Evolutionary conservation across 2,797 vertebrate genomes (phyloP).

Genomic region (Melanotaenia maccullochi): DNA sequence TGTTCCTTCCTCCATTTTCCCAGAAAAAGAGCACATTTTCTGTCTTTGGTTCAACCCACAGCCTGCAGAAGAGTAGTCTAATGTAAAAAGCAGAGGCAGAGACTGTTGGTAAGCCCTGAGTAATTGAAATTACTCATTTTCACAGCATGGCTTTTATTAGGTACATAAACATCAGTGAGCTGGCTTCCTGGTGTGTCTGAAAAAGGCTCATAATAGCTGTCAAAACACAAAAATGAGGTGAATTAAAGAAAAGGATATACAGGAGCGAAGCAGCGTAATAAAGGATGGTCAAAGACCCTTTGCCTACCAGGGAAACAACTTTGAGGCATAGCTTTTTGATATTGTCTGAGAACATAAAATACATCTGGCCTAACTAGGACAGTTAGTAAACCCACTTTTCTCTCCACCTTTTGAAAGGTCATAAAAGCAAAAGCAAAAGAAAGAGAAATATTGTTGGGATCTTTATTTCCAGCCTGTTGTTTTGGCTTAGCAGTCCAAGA

Average conservation of each 20-base stretch:
- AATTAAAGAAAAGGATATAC: constrained; percentile 31
- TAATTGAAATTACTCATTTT: constrained; percentile 79
- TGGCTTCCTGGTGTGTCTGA: constrained; percentile 60
- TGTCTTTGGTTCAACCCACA: constrained; percentile 56
- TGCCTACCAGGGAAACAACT: constrained; percentile 57
- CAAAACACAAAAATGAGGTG: constrained; percentile 56
- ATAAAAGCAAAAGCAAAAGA: constrained; percentile 23
- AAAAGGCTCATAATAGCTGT: constrained; percentile 68
- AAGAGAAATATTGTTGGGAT: constrained; percentile 51
- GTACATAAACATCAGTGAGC: constrained; percentile 68
- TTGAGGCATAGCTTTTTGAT: constrained; percentile 46
- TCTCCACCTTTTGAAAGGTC: constrained; percentile 5
- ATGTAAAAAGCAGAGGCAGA: constrained; percentile 57
- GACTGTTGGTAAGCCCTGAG: constrained; percentile 63
- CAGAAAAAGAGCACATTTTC: constrained; percentile 38
- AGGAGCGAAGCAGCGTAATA: constrained; percentile 40
- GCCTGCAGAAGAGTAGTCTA: constrained; percentile 47
- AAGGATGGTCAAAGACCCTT: constrained; percentile 50
- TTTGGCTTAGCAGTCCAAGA: constrained; percentile 61
- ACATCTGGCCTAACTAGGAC: constrained; percentile 18
- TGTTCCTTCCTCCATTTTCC: constrained; percentile 26
- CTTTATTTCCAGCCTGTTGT: constrained; percentile 56
- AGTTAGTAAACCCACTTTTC: constrained; percentile 13
- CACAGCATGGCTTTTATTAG: constrained; percentile 71
- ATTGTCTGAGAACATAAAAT: constrained; percentile 44